phyloP scores from a whole-genome alignment of 2,113 vertebrate genomes.

The Epinephelus lanceolatus region DNA sequence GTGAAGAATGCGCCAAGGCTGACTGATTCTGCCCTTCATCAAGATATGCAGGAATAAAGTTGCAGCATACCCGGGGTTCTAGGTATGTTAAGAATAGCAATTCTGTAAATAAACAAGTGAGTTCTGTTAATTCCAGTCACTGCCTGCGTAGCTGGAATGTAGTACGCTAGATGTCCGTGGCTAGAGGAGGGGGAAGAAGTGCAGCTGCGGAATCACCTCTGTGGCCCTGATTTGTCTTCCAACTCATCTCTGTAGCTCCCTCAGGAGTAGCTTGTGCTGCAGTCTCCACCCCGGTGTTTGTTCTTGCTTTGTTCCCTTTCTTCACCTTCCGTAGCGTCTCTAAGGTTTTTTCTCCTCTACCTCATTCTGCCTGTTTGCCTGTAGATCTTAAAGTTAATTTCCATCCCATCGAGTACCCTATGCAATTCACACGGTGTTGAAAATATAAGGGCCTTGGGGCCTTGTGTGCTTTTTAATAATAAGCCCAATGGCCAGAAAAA shows the following conservation, averaged over 20 bases:
- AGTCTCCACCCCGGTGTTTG: slow-evolving; percentile 59
- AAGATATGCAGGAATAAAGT: slow-evolving; percentile 57
- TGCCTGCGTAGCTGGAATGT: background rate
- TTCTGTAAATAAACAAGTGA: slow-evolving; percentile 51
- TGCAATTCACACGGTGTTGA: background rate
- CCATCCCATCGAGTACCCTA: background rate
- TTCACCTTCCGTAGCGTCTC: slow-evolving; percentile 17
- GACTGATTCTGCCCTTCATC: slow-evolving; percentile 64
- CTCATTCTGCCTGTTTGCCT: slow-evolving; percentile 1
- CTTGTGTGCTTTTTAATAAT: slow-evolving; percentile 12
- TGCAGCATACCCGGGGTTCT: slow-evolving; percentile 20
- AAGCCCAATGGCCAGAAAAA: too few species aligned
- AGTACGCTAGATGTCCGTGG: slow-evolving; percentile 14
- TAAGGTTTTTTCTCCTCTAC: background rate
- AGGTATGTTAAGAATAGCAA: slow-evolving; percentile 52
- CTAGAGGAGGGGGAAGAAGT: slow-evolving; percentile 43
- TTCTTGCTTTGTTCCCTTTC: slow-evolving; percentile 55
- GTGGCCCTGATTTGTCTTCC: slow-evolving; percentile 76
- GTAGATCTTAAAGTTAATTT: background rate
- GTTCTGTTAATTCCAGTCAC: slow-evolving; percentile 35
- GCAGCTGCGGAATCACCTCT: slow-evolving; percentile 72
- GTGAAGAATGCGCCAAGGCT: slow-evolving; percentile 64
- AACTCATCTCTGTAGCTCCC: slow-evolving; percentile 64
- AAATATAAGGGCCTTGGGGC: background rate
- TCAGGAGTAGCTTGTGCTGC: slow-evolving; percentile 67